Evolutionary conservation across 2,797 vertebrate genomes (phyloP), one percentile per base, ranked within the genome.

Genomic region (Sebastes cheni): DNA sequence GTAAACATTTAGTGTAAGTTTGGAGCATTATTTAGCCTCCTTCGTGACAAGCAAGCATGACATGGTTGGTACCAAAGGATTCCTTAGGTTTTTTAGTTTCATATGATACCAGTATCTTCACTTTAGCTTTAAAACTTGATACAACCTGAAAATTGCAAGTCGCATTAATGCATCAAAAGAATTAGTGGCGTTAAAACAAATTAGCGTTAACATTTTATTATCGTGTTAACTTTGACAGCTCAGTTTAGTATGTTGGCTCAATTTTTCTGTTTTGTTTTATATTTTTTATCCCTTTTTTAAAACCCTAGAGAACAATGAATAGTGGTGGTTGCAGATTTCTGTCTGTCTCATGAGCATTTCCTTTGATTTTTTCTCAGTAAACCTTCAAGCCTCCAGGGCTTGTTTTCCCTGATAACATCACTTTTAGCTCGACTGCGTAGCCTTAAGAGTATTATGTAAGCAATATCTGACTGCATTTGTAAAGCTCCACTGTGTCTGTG

Each of bases 401-500:
- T 8, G 6, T 76, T 81, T 79, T 70, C 52, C 58, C 61, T 12
- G 30, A 77, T 69, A 59, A 67, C 42, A 68, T 71, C 52, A 30
- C 56, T 76, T 72, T 80, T 13, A 78, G 59, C 62, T 72, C 9
- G 52, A 67, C 78, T 69, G 69, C 30, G 7, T 30, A 9, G 59
- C 34, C 29, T 81, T 76, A 8, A 83, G 29, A 60, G 27, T 54
- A 50, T 82, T 73, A 52, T 50, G 22, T 68, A 46, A 72, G 77
- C 52, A 65, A 67, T 67, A 77, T 78, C 71, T 60, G 60, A 76
- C 56, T 79, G 73, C 65, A 67, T 77, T 75, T 32, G 46, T 22
- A 78, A 83, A 81, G 75, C 75, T 54, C 64, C 32, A 42, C 67
- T 71, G 70, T 77, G 36, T 81, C 20, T 2, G 67, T 67, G 61